phyloP scores from a whole-genome alignment of 2,113 vertebrate species.

The Xenus cinereus region DNA sequence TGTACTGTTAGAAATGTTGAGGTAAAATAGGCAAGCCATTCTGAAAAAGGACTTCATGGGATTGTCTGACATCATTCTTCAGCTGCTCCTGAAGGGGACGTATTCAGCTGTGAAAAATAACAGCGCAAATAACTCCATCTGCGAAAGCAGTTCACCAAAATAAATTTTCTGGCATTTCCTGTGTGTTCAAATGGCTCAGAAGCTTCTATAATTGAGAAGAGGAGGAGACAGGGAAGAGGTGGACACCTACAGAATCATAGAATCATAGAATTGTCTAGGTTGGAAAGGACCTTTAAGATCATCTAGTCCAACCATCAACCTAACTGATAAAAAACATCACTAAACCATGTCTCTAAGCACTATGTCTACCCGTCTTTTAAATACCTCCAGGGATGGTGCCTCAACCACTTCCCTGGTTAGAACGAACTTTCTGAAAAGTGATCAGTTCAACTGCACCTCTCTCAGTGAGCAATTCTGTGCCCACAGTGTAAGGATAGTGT shows the following conservation, averaged over 20 bases:
- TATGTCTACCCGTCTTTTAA: no score
- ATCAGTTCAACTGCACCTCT: neutral
- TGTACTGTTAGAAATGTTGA: neutral
- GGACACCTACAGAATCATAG: neutral
- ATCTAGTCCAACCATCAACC: no score
- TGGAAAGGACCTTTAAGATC: no score
- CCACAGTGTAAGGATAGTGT: neutral
- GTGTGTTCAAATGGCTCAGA: neutral
- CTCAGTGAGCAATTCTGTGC: neutral
- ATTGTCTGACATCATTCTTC: neutral
- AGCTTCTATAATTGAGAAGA: neutral
- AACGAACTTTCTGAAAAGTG: neutral
- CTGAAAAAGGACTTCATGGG: neutral
- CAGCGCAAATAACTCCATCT: neutral
- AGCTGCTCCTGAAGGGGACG: neutral
- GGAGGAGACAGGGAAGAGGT: neutral
- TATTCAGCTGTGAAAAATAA: neutral
- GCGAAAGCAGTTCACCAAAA: neutral
- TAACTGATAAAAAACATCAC: no score
- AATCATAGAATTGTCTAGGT: no score
- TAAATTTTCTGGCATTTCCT: neutral
- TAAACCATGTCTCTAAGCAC: no score
- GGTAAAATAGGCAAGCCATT: neutral
- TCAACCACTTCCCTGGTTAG: no score
- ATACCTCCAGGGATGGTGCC: no score